These are phyloP conservation scores for Tetramorium alpestre DNA, from an alignment of 1,140 invertebrate genomes.

Conservation along the genomic window DNA sequence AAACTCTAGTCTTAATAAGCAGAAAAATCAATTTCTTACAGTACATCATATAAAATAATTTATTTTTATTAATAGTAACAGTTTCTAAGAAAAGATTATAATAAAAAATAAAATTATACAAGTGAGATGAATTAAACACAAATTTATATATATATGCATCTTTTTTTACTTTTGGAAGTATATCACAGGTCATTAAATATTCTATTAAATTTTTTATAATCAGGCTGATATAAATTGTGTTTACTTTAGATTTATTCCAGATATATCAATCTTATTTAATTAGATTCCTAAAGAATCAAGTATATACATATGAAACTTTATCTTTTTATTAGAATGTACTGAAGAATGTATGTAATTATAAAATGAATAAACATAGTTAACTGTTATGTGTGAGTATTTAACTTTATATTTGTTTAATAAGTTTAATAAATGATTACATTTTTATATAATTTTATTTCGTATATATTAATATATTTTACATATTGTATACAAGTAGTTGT, in stretches of 20 bases:
- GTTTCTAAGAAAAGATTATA: background rate
- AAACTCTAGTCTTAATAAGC: constrained; percentile 59
- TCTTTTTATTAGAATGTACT: constrained; percentile 61
- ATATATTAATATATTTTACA: too few species aligned
- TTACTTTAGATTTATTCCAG: constrained; percentile 46
- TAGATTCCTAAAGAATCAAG: background rate
- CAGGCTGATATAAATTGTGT: background rate
- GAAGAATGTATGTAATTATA: constrained; percentile 55
- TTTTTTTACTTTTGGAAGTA: background rate
- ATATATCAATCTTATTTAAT: constrained; percentile 32
- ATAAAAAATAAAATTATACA: background rate
- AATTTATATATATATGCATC: constrained; percentile 14
- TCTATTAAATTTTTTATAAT: background rate
- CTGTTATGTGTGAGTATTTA: constrained; percentile 41
- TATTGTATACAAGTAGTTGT: too few species aligned
- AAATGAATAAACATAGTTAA: constrained; percentile 63
- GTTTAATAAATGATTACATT: too few species aligned
- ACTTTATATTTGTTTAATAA: too few species aligned
- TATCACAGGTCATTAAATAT: background rate
- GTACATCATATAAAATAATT: constrained; percentile 4
- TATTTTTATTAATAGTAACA: background rate
- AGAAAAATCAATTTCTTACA: background rate
- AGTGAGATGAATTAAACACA: background rate
- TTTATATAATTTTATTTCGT: too few species aligned
- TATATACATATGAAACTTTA: constrained; percentile 6